phyloP scores from a whole-genome alignment of 2,113 vertebrate genomes.

The Gobio gobio region DNA sequence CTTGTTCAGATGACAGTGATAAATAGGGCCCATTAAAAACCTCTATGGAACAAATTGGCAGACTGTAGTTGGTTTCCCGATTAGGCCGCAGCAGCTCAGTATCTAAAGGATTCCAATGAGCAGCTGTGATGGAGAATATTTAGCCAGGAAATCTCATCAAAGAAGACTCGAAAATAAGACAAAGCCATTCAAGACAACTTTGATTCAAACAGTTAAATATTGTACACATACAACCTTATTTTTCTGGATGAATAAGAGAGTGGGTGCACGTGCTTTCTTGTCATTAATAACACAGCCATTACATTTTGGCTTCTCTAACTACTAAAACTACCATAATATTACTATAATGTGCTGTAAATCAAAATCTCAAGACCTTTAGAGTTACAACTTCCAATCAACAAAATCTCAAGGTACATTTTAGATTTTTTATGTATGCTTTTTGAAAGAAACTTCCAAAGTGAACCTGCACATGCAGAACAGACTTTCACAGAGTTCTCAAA shows the following conservation, averaged over 20 bases:
- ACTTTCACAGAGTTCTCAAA: background rate
- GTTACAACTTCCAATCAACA: background rate
- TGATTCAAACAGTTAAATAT: background rate
- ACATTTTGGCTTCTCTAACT: background rate
- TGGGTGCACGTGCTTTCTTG: background rate
- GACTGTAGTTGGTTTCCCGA: constrained; percentile 42
- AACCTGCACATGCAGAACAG: background rate
- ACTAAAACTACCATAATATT: background rate
- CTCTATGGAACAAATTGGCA: constrained; percentile 57
- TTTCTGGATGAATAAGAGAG: background rate
- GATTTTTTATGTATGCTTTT: background rate
- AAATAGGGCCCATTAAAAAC: constrained; percentile 59
- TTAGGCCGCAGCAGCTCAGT: constrained; percentile 31
- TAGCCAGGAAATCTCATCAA: constrained; percentile 34
- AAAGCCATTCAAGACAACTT: background rate
- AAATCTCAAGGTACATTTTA: background rate
- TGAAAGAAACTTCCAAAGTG: background rate
- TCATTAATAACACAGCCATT: background rate
- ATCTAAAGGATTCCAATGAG: constrained; percentile 48
- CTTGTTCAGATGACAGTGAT: constrained; percentile 61
- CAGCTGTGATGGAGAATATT: constrained; percentile 44
- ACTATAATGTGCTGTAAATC: background rate
- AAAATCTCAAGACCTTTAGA: background rate
- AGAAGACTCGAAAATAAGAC: constrained; percentile 9
- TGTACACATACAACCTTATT: background rate